A percentile compares a stretch with the other conserved stretches of the same genome.
phyloP scores from a whole-genome alignment of 1,140 invertebrate species.

The Polypedilum vanderplanki region DNA sequence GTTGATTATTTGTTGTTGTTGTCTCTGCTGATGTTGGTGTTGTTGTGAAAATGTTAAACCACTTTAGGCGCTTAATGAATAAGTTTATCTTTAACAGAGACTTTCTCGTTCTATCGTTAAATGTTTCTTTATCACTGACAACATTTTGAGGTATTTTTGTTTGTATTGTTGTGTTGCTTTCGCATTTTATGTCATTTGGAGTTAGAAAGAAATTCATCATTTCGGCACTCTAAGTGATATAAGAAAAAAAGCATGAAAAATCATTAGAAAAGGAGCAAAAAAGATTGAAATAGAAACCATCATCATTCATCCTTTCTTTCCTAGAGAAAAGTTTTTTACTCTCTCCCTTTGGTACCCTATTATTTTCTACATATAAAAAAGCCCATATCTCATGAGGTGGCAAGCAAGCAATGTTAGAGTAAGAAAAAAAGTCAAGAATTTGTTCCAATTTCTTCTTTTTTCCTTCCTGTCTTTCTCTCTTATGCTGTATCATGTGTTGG shows the following conservation, averaged over 20 bases:
- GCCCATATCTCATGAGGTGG: no score
- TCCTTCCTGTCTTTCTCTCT: neutral
- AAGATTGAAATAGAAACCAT: slow-evolving; percentile 4
- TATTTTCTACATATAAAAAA: no score
- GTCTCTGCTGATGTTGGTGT: slow-evolving; percentile 47
- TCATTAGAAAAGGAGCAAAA: slow-evolving; percentile 2
- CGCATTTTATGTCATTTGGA: neutral
- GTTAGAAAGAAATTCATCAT: slow-evolving; percentile 19
- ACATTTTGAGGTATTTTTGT: slow-evolving; percentile 11
- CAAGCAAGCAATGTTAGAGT: no score
- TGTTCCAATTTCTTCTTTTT: neutral
- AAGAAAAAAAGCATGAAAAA: neutral
- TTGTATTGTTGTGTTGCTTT: slow-evolving; percentile 10
- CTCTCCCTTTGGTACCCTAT: no score
- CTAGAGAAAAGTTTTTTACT: no score
- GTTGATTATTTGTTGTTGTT: slow-evolving; percentile 36
- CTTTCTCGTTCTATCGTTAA: slow-evolving; percentile 23
- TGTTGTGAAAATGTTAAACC: slow-evolving; percentile 23
- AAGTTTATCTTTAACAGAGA: slow-evolving; percentile 24
- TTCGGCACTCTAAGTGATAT: neutral
- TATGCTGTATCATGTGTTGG: neutral
- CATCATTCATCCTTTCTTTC: neutral
- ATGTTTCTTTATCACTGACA: slow-evolving; percentile 19
- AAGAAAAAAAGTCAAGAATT: neutral
- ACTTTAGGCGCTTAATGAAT: slow-evolving; percentile 21